phyloP scores from a whole-genome alignment of 2,888 invertebrate genomes.

The Leucoma salicis region DNA sequence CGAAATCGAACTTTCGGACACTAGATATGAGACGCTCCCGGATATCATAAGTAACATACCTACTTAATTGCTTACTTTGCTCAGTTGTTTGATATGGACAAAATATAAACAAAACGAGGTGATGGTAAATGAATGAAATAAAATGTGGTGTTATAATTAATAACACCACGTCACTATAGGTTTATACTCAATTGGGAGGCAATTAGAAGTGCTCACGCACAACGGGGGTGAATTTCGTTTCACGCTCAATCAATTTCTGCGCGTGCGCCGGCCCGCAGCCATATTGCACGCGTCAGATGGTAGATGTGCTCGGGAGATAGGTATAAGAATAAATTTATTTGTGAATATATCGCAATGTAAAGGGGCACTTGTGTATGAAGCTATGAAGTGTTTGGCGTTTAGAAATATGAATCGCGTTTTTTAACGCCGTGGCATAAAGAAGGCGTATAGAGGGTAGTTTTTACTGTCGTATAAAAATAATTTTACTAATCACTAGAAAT shows the following conservation, averaged over 20 bases:
- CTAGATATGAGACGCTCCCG: too few relatives aligned
- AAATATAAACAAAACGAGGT: not conserved
- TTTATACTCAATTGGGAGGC: conserved; percentile 68
- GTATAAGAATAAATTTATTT: conserved; percentile 50
- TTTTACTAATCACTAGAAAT: too few relatives aligned
- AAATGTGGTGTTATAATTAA: conserved; percentile 45
- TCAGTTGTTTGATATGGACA: not conserved
- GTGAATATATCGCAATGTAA: not conserved
- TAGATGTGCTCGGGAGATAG: conserved; percentile 46
- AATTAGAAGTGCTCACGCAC: conserved; percentile 65
- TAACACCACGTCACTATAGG: conserved; percentile 44
- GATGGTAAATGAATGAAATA: conserved; percentile 15
- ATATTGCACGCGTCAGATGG: conserved; percentile 81
- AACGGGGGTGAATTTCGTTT: conserved; percentile 79
- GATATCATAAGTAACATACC: too few relatives aligned
- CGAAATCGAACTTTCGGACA: too few relatives aligned
- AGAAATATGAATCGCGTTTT: too few relatives aligned
- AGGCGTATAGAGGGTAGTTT: too few relatives aligned
- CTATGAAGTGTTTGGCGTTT: too few relatives aligned
- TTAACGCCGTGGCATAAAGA: too few relatives aligned
- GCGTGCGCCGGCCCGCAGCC: conserved; percentile 72
- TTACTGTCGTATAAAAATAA: too few relatives aligned
- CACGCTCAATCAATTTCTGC: conserved; percentile 81
- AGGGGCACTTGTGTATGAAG: not conserved
- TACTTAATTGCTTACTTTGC: too few relatives aligned